phyloP scores from a whole-genome alignment of 2,888 invertebrate species.

The Dione vanillae region DNA sequence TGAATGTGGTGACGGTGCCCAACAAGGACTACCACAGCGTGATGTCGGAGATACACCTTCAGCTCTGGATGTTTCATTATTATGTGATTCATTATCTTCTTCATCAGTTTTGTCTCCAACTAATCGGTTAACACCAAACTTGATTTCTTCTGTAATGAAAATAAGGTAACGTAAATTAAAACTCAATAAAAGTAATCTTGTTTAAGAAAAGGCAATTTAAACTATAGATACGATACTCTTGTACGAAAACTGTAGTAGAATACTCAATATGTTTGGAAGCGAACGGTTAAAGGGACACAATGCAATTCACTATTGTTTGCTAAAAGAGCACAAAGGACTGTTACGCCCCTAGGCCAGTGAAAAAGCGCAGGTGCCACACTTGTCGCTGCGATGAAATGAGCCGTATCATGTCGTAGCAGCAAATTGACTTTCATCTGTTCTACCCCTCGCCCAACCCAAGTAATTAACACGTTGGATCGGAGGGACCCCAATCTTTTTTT shows the following conservation, averaged over 20 bases:
- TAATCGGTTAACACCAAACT: slow-evolving; percentile 92
- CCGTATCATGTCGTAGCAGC: slow-evolving; percentile 87
- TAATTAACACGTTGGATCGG: slow-evolving; percentile 83
- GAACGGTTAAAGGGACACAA: slow-evolving; percentile 47
- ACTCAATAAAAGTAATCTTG: slow-evolving; percentile 3
- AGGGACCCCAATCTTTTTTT: slow-evolving; percentile 78
- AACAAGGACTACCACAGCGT: slow-evolving; percentile 82
- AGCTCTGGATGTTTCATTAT: slow-evolving; percentile 65
- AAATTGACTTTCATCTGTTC: slow-evolving; percentile 86
- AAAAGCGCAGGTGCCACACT: slow-evolving; percentile 82
- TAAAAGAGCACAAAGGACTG: slow-evolving; percentile 63
- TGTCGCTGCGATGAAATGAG: slow-evolving; percentile 85
- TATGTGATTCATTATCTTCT: slow-evolving; percentile 81
- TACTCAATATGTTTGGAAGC: slow-evolving; percentile 45
- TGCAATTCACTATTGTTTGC: slow-evolving; percentile 53
- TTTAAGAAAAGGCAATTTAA: slow-evolving; percentile 17
- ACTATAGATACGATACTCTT: slow-evolving; percentile 22
- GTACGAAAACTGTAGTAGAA: slow-evolving; percentile 41
- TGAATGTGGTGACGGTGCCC: slow-evolving; percentile 79
- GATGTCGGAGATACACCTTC: slow-evolving; percentile 77
- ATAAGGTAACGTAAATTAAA: slow-evolving; percentile 30
- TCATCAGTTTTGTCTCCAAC: slow-evolving; percentile 88
- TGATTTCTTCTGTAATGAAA: slow-evolving; percentile 89
- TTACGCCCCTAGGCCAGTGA: slow-evolving; percentile 61
- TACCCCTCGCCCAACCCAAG: slow-evolving; percentile 79